These are phyloP conservation scores for Aplochiton taeniatus DNA, from an alignment of 2,797 vertebrate species.

Conservation along the genomic window DNA sequence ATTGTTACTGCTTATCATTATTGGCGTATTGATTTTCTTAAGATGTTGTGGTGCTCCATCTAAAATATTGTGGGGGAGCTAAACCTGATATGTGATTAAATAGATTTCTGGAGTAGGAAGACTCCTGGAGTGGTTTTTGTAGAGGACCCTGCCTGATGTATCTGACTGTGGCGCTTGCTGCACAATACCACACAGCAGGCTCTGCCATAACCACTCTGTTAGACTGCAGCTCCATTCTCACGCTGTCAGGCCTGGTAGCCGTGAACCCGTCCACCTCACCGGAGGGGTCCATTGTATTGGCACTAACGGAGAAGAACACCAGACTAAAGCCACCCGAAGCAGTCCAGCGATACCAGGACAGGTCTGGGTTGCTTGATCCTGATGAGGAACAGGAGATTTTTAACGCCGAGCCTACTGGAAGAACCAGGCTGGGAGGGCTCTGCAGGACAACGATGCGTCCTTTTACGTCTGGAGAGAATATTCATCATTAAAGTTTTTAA, in stretches of 20 bases:
- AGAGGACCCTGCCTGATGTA: conserved; percentile 8
- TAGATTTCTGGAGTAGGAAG: too few relatives aligned
- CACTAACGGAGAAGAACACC: conserved; percentile 14
- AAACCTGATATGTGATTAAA: too few relatives aligned
- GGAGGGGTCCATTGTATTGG: conserved; percentile 14
- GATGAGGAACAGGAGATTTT: conserved; percentile 33
- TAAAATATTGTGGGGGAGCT: too few relatives aligned
- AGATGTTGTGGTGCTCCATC: too few relatives aligned
- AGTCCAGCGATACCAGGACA: conserved; percentile 47
- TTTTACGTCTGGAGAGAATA: background rate
- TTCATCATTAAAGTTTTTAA: background rate
- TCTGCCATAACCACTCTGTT: conserved; percentile 7
- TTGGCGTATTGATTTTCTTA: too few relatives aligned
- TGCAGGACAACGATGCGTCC: conserved; percentile 33
- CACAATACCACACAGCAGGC: conserved; percentile 32
- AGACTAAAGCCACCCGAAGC: conserved; percentile 16
- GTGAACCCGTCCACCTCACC: conserved; percentile 23
- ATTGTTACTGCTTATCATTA: too few relatives aligned
- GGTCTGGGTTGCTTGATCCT: conserved; percentile 26
- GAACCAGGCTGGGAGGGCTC: conserved; percentile 19
- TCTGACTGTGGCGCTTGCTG: conserved; percentile 15
- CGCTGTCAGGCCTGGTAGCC: conserved; percentile 23
- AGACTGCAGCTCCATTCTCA: conserved; percentile 32
- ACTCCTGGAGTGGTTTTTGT: conserved; percentile 25
- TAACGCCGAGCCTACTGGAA: conserved; percentile 14